phyloP scores from a whole-genome alignment of 2,888 invertebrate species.

The Ernsta delagoae region DNA sequence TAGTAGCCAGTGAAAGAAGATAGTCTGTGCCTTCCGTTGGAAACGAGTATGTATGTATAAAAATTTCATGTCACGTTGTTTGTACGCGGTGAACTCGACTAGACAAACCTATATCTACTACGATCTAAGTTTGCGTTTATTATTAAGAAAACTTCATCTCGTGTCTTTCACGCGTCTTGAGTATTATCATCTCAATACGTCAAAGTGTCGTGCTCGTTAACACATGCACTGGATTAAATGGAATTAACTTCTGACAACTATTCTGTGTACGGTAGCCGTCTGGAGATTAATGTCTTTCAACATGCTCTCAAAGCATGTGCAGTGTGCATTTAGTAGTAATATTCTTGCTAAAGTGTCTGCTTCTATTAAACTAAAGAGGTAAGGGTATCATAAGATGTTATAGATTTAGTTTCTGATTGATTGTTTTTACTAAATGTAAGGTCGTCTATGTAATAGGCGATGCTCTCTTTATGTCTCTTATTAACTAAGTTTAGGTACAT shows the following conservation, averaged over 20 bases:
- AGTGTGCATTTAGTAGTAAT: neutral
- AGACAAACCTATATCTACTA: neutral
- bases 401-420: too few species aligned
- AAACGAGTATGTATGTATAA: too few species aligned
- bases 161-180: slow-evolving; percentile 18
- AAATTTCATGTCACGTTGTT: too few species aligned
- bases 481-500: neutral
- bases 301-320: neutral
- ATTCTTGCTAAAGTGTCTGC: too few species aligned
- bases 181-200: slow-evolving; percentile 31
- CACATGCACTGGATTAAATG: slow-evolving; percentile 31
- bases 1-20: too few species aligned
- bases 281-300: slow-evolving; percentile 19
- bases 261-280: slow-evolving; percentile 1
- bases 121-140: neutral
- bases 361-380: too few species aligned
- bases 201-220: slow-evolving; percentile 15
- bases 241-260: slow-evolving; percentile 25
- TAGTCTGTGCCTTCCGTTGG: too few species aligned
- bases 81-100: too few species aligned
- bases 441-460: too few species aligned
- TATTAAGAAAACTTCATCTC: slow-evolving; percentile 12
- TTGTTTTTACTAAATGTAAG: too few species aligned
- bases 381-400: too few species aligned
- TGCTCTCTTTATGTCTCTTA: neutral